Evolutionary conservation across 1,140 invertebrate species (phyloP), one percentile per base, ranked within the genome.

Genomic region (Probaryconus sp.): DNA sequence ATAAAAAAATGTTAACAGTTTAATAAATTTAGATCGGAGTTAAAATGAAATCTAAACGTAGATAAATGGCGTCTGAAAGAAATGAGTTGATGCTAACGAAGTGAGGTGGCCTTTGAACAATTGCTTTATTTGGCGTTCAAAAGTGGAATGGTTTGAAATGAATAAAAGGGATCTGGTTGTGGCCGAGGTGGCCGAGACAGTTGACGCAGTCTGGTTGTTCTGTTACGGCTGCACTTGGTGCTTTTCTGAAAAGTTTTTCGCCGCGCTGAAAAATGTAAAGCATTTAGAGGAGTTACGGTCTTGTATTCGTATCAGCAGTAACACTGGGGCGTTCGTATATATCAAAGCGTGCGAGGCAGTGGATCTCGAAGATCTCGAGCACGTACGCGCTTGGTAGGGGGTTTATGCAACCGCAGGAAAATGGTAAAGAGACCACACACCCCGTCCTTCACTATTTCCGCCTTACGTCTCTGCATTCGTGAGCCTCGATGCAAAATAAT

Each of bases 231-330:
- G n/a, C n/a, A n/a, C 53, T 63, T 50, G 63, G 35, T 74, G 63
- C 63, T 74, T 67, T n/a, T 50, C 55, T 74, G 48, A 67, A 67
- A 68, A 67, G 55, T 67, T 74, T 74, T 69, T 68, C 58, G 64
- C 63, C 3, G 58, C 28, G 71, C 48, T 68, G 71, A 74, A 68
- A 74, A 74, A 74, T 74, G 71, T 67, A 74, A 68, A 69, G 71
- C 71, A 74, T 74, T 64, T 69, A 58, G 50, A 60, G 51, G 50
- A 63, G 63, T 63, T 74, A 74, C 71, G 56, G 50, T 48, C 63
- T 74, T 55, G 56, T 64, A 74, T 68, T 63, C 63, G 71, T 74
- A 68, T 74, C 71, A 74, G 56, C 56, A 51, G 63, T 67, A 67
- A 73, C 42, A 60, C 53, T 13, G 30, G 43, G 60, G 53, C 26